Base-by-base conservation (phyloP, 2,888 invertebrate genomes). In the Xanthia togata region DNA sequence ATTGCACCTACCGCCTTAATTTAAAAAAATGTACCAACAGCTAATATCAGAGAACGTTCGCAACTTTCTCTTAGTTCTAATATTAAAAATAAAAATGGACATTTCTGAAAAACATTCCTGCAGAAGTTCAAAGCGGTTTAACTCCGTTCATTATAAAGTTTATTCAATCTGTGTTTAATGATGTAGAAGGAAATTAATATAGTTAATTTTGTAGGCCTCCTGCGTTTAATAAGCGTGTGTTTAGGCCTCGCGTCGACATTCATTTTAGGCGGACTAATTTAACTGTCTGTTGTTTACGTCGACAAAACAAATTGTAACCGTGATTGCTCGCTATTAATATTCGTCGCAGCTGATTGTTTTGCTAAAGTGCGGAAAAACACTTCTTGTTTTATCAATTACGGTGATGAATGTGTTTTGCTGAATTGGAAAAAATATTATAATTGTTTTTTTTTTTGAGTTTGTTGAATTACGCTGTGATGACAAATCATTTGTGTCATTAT, bases 261-360 rank as follows among this genome's bases (percentile, higher is more conserved):
- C 92, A 91, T 93, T 93, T 92, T 89, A 88, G 87, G 80, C 87
- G 78, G 85, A 90, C 92, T 93, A 93, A 94, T 93, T 94, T 92
- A 91, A 92, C 92, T 92, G 93, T 92, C 92, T 91, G 88, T 82
- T 87, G 88, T 91, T 81, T 89, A 88, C 83, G 85, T 78, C 79
- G 77, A 70, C 79, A 79, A 89, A 91, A 93, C 90, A 92, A 92
- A 93, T 93, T 89, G 91, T 90, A 87, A 85, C 88, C 87, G 90
- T 89, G 89, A 85, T 85, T 77, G 77, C 80, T 75, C 75, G 69
- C 57, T 76, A 79, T 83, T 82, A 83, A 84, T 83, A 73, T 73
- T 77, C 78, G 64, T 80, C 76, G 68, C 76, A 53, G 72, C 79
- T 78, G 68, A 81, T 80, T 82, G 82, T 78, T 79, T 59, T 47